Evolutionary conservation across 1,140 invertebrate species (phyloP), one percentile per base, ranked within the genome.

Genomic region (Drosophila bipectinata): DNA sequence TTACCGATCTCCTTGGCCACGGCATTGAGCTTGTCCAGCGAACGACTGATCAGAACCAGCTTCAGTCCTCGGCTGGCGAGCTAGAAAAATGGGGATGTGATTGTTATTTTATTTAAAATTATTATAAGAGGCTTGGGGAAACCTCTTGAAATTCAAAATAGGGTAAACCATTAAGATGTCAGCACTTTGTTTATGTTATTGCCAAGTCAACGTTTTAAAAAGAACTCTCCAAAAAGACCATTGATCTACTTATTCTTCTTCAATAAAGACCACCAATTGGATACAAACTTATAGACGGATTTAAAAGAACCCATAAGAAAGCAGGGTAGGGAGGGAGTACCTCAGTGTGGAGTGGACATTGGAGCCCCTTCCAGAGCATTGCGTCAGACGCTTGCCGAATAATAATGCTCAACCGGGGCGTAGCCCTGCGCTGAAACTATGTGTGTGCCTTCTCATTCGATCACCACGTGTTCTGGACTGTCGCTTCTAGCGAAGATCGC

Each of bases 11-110:
- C 96, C 62, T 93, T 92, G 0, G 97, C 95, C 10, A 97, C 96
- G 32, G 93, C 93, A 67, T 97, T 94, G 10, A 99, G 92, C 92
- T 99, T 99, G 2, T 93, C 92, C 74, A 95, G 90, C 0, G 95
- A 97, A 78, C 98, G 93, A 79, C 98, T 98, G 55, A 99, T 95
- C 52, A 99, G 93, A 30, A 99, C 94, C 32, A 99, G 93, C 89
- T 98, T 96, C 66, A 98, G 93, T 41, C 98, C 97, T 72, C 94
- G 94, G 39, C 94, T 93, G 0, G 98, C 98, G 57, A 99, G 91
- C 95, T 96, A 91, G 28, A 73, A 66, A 26, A 0, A 3, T 21
- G 0, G 0, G 28, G 15, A 37, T 0, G 18, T 14, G n/a, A 4
- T 14, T 44, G n/a, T 14, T 0, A 28, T 28, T 0, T 28, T 0